Evolutionary conservation across 2,888 invertebrate genomes (phyloP), one percentile per base, ranked within the genome.

Genomic region (Cryptophagus acutangulus): DNA sequence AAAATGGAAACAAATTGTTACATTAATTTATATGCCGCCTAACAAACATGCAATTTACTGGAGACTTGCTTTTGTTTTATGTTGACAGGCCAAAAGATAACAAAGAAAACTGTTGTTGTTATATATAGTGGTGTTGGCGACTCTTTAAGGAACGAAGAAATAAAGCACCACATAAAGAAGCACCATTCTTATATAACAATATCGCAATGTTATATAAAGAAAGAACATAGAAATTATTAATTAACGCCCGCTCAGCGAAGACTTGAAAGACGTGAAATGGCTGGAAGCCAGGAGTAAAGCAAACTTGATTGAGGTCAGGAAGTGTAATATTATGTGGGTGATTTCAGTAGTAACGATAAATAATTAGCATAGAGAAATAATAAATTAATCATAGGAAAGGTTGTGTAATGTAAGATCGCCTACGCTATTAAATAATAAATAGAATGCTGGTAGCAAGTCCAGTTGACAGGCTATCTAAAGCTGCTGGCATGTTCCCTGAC

Each of bases 1-100:
- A 43, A 43, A 49, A 46, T 53, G 52, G 46, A 50, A 53, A 56
- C 54, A 56, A 54, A 54, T 54, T 56, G 51, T 46, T 46, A 49
- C 54, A 48, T 47, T 54, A 53, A 52, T 54, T 56, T 56, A 54
- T 53, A 41, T 45, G 38, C 41, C 45, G 45, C 41, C 51, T 46
- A 43, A 48, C 45, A 43, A 51, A 52, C 50, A 40, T 45, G 49
- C 44, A 52, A 48, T 51, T 54, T 54, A 52, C 37, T 46, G 30
- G 40, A 36, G 41, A 36, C 45, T 45, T 45, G 44, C 49, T 51
- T 54, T 56, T 54, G 55, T 54, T 54, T 50, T 48, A 46, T 45
- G 48, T 49, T n/a, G 51, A 51, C 49, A 50, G 46, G 28, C 33
- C 34, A 43, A 49, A 51, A 49, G 52, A 51, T 49, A 51, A 54